Conservation (phyloP, 2,797 vertebrate species). For the Spinibarbus caldwelli region DNA sequence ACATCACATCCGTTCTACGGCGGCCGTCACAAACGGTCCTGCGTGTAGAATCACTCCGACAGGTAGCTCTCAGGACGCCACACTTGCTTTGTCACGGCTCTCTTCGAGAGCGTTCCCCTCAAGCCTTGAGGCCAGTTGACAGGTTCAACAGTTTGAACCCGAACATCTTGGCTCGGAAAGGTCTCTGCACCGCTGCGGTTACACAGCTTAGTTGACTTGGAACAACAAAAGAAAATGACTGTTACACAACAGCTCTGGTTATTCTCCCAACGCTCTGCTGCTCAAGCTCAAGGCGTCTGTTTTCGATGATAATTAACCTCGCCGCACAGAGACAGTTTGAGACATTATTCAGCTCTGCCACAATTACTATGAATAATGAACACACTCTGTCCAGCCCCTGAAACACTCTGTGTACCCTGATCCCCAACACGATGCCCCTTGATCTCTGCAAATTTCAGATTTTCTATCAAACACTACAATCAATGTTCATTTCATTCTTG, state of each 20-base stretch:
- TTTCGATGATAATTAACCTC: slow-evolving; percentile 73
- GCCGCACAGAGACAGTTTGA: slow-evolving; percentile 63
- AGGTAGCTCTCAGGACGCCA: slow-evolving; percentile 48
- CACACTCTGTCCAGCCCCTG: slow-evolving; percentile 60
- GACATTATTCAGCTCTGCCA: slow-evolving; percentile 64
- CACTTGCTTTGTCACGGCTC: slow-evolving; percentile 44
- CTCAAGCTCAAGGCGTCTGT: slow-evolving; percentile 65
- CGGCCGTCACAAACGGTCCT: slow-evolving; percentile 24
- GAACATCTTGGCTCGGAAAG: slow-evolving; percentile 41
- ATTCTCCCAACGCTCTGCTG: slow-evolving; percentile 62
- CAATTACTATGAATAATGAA: slow-evolving; percentile 67
- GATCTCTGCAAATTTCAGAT: slow-evolving; percentile 18
- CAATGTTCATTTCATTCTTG: slow-evolving; percentile 48
- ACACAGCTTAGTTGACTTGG: slow-evolving; percentile 3
- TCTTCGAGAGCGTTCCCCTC: neutral
- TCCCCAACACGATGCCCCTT: slow-evolving; percentile 25
- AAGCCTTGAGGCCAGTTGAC: neutral
- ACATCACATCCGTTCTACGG: slow-evolving; percentile 46
- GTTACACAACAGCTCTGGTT: slow-evolving; percentile 63
- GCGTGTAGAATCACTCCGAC: slow-evolving; percentile 51
- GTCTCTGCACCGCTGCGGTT: slow-evolving; percentile 15
- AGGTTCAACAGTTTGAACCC: slow-evolving; percentile 19
- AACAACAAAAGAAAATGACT: slow-evolving; percentile 40
- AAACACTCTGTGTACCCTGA: slow-evolving; percentile 40
- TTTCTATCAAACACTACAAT: slow-evolving; percentile 44